Evolutionary conservation across 2,888 invertebrate species (phyloP).

Genomic region (Callinectes sapidus): DNA sequence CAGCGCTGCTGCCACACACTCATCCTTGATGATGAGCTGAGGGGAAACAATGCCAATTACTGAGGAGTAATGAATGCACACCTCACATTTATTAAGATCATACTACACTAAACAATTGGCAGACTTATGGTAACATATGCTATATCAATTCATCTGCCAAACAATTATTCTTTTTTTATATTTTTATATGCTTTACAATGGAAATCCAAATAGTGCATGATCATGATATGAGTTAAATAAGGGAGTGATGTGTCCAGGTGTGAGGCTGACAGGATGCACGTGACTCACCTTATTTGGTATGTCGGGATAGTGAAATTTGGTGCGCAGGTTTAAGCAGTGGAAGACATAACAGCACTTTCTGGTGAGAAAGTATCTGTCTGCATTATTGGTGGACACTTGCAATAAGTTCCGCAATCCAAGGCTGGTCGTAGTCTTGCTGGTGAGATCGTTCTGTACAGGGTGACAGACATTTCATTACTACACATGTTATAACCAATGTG

Average conservation of each 20-base stretch:
- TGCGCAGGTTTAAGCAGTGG: conserved; percentile 68
- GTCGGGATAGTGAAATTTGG: conserved; percentile 59
- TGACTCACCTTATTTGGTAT: conserved; percentile 66
- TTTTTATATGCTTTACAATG: not conserved
- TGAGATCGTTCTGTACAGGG: conserved; percentile 44
- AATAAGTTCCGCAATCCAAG: conserved; percentile 73
- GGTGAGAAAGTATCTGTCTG: conserved; percentile 69
- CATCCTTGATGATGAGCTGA: conserved; percentile 82
- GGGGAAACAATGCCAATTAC: conserved; percentile 62
- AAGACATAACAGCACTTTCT: conserved; percentile 72
- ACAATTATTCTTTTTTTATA: not conserved
- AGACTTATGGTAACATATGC: too few species aligned
- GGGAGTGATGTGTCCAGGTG: not conserved
- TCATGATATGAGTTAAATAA: conserved; percentile 9
- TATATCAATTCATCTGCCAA: too few species aligned
- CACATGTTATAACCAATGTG: not conserved
- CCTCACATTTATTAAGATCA: not conserved
- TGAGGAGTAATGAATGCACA: conserved; percentile 68
- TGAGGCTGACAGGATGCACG: not conserved
- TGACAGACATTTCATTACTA: not conserved
- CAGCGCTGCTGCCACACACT: conserved; percentile 83
- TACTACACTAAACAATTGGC: not conserved
- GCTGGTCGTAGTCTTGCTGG: conserved; percentile 73
- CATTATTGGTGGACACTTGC: conserved; percentile 72
- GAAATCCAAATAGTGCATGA: too few species aligned